phyloP scores from a whole-genome alignment of 2,888 invertebrate genomes.

The Coelinius sp. region DNA sequence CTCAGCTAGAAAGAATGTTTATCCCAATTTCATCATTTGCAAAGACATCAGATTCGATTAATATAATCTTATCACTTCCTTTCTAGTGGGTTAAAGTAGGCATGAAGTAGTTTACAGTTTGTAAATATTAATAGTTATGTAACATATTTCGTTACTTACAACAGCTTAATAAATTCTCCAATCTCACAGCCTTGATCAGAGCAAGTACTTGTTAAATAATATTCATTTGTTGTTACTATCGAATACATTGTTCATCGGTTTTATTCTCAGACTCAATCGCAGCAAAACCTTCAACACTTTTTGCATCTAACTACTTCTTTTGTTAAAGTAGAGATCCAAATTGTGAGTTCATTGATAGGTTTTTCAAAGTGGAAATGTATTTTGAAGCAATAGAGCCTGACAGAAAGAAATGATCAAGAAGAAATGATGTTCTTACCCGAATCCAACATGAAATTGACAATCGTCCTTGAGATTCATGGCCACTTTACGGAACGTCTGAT shows the following conservation, averaged over 20 bases:
- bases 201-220: slow-evolving; percentile 65
- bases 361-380: background rate
- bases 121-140: background rate
- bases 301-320: background rate
- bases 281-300: background rate
- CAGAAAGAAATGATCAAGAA: background rate
- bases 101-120: too few species aligned
- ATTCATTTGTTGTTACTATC: slow-evolving; percentile 12
- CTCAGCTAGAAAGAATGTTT: too few species aligned
- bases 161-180: slow-evolving; percentile 62
- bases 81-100: too few species aligned
- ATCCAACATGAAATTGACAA: slow-evolving; percentile 93
- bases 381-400: background rate
- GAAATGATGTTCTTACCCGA: slow-evolving; percentile 76
- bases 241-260: background rate
- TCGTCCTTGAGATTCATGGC: slow-evolving; percentile 94
- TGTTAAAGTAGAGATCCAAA: background rate
- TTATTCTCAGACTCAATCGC: background rate
- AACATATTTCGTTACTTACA: slow-evolving; percentile 58
- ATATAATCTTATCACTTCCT: too few species aligned
- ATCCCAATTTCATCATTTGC: too few species aligned
- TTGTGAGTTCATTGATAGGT: background rate
- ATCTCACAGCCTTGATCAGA: slow-evolving; percentile 67
- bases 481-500: slow-evolving; percentile 83
- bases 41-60: too few species aligned